Conservation (phyloP, 2,888 invertebrate genomes). For the Orgyia antiqua region DNA sequence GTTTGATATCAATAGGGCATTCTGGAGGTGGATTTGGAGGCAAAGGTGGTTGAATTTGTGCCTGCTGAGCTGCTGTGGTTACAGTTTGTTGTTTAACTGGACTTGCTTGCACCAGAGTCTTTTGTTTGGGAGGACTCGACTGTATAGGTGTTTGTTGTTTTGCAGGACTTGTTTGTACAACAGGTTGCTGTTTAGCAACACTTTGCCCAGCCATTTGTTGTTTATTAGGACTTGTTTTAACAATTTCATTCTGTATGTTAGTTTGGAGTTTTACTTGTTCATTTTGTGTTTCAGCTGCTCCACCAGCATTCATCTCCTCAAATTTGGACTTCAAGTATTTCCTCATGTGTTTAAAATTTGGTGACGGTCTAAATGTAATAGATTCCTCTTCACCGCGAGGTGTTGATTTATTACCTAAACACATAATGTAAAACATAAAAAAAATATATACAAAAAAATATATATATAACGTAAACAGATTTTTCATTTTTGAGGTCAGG, state of each 20-base stretch:
- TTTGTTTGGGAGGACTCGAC: neutral
- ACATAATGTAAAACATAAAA: no score
- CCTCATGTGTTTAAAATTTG: slow-evolving; percentile 57
- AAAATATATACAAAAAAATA: no score
- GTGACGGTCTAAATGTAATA: slow-evolving; percentile 47
- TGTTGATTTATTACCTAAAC: slow-evolving; percentile 10
- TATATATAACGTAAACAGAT: no score
- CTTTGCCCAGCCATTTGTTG: neutral
- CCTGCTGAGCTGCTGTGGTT: neutral
- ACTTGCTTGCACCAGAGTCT: neutral
- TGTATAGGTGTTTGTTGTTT: no score
- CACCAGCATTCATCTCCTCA: slow-evolving; percentile 13
- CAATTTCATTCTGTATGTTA: neutral
- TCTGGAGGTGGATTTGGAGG: slow-evolving; percentile 44
- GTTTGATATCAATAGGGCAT: slow-evolving; percentile 28
- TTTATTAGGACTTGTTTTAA: neutral
- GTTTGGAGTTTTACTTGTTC: neutral
- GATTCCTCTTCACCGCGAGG: slow-evolving; percentile 33
- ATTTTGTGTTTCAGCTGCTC: no score
- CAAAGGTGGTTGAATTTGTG: slow-evolving; percentile 37
- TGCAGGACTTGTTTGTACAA: no score
- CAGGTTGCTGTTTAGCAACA: no score
- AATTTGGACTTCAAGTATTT: slow-evolving; percentile 48
- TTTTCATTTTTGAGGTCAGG: no score
- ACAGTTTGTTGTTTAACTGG: neutral